A percentile compares a stretch with the other conserved stretches of the same genome.
Evolutionary conservation across 2,888 invertebrate genomes (phyloP).

Genomic region (Exocentrus adspersus): DNA sequence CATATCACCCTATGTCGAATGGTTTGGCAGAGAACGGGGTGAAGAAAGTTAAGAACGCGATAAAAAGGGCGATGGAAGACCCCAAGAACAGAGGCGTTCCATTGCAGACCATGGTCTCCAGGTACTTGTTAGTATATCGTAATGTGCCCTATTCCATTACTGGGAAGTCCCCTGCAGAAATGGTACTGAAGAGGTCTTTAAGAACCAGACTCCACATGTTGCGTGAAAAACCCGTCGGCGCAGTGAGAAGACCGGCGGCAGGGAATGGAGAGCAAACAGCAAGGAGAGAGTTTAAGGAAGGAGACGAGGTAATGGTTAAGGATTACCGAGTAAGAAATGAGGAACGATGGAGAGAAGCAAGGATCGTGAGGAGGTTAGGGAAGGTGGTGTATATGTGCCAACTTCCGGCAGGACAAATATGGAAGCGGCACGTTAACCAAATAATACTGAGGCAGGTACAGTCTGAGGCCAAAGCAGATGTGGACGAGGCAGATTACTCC

Average conservation of each 20-base stretch:
- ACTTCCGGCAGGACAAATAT: background rate
- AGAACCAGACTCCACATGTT: background rate
- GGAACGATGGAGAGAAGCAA: background rate
- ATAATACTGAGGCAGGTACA: too few relatives aligned
- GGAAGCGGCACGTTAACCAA: background rate
- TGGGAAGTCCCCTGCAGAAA: background rate
- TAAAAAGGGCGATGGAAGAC: background rate
- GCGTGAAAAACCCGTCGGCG: too few relatives aligned
- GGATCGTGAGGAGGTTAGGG: background rate
- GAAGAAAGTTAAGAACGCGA: background rate
- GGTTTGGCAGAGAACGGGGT: background rate
- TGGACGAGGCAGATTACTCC: too few relatives aligned
- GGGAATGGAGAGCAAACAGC: background rate
- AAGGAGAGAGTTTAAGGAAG: background rate
- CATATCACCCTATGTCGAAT: background rate
- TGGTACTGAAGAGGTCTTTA: background rate
- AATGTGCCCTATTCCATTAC: background rate
- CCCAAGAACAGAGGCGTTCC: background rate
- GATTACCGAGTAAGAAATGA: background rate
- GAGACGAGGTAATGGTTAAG: background rate
- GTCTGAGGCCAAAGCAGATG: too few relatives aligned
- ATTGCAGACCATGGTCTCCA: background rate
- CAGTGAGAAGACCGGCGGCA: background rate
- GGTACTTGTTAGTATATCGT: background rate
- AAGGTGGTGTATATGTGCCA: too few relatives aligned